Evolutionary conservation across 2,113 vertebrate genomes (phyloP), one percentile per base, ranked within the genome.

Genomic region (Arizona elegans): DNA sequence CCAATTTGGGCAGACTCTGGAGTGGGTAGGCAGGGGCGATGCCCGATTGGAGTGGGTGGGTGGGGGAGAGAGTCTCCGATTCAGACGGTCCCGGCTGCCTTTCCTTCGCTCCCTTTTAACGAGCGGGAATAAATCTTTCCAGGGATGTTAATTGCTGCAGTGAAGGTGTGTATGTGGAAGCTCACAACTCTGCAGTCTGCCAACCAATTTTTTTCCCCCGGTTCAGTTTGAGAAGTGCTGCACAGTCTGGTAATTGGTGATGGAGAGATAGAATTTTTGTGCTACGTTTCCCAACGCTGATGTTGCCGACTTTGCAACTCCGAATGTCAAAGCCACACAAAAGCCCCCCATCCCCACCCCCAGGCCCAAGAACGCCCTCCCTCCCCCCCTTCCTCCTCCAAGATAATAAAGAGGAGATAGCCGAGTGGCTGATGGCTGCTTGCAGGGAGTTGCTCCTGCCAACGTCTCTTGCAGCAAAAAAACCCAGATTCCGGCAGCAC

Each of bases 101-200:
- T 43, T 7, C 38, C 87, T 75, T 33, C 43, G 23, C 24, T 24
- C 29, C 29, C 52, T 26, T 62, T 26, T 23, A 50, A 33, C 19
- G 17, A 81, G 29, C 75, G 21, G 92, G 29, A 53, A 52, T 59
- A 33, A 93, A 52, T 5, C 54, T 92, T 52, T 24, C 23, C 50
- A 6, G 12, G 88, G 24, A 90, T 43, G 92, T 65, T 86, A 86
- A 93, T 86, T 86, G 88, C 75, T 43, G 92, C 92, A 59, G 88
- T 26, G 92, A 59, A 26, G 3, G 54, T 59, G 70, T 90, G 55
- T 62, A 29, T n/a, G 47, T 6, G 47, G 38, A 88, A 43, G 19
- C 38, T 52, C 58, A 85, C 50, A 85, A 58, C 87, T 92, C 53
- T 50, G 70, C 92, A 50, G 38, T 5, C 38, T 86, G 88, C 55